Conservation (phyloP, 1,140 invertebrate species). For the Pseudomyrmex sp. region DNA sequence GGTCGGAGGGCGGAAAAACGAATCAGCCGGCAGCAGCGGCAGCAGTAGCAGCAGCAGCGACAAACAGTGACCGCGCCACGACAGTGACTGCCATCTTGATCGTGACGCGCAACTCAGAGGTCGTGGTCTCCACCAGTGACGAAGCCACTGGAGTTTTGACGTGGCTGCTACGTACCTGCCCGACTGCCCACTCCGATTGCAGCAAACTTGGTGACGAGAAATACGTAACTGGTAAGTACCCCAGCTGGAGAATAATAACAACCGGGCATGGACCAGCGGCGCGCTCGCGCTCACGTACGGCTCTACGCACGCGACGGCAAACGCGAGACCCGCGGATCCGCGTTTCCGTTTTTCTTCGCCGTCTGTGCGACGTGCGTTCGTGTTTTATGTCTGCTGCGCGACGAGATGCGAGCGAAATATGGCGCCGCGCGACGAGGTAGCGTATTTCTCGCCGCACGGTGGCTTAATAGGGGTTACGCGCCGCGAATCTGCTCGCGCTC, state of each 20-base stretch:
- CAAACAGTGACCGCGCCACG: conserved; percentile 43
- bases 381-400: conserved; percentile 69
- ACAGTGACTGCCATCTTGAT: conserved; percentile 87
- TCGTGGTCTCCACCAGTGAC: conserved; percentile 91
- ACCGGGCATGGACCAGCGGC: conserved; percentile 87
- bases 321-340: conserved; percentile 27
- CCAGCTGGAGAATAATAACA: conserved; percentile 87
- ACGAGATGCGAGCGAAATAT: conserved; percentile 84
- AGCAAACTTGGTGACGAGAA: conserved; percentile 97
- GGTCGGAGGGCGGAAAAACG: not conserved
- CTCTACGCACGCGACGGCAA: not conserved
- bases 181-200: conserved; percentile 96
- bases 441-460: conserved; percentile 64
- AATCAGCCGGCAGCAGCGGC: not conserved
- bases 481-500: conserved; percentile 35
- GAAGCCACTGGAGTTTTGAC: conserved; percentile 96
- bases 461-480: conserved; percentile 56
- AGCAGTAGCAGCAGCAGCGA: conserved; percentile 3
- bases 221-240: conserved; percentile 96
- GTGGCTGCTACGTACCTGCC: conserved; percentile 97
- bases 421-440: conserved; percentile 85
- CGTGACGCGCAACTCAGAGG: conserved; percentile 88
- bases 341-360: conserved; percentile 56
- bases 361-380: conserved; percentile 41
- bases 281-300: conserved; percentile 40